Evolutionary conservation across 2,113 vertebrate species (phyloP).

Genomic region (Climacteris rufus): DNA sequence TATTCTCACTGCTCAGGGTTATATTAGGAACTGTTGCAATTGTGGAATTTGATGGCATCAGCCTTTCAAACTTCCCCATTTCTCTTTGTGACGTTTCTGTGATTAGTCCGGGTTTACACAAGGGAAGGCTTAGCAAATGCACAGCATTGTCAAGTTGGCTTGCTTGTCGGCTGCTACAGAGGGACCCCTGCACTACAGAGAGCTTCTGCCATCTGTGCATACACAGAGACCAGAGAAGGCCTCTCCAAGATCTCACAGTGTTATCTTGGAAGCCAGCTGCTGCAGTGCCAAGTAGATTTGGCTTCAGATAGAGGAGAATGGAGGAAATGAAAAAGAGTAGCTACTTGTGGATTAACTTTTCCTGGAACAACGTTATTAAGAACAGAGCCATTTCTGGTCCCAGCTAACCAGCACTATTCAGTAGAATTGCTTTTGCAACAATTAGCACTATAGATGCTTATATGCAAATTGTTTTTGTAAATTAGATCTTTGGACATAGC

Average conservation of each 20-base stretch:
- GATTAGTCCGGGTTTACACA: background rate
- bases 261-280: conserved; percentile 22
- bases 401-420: background rate
- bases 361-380: background rate
- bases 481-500: background rate
- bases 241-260: background rate
- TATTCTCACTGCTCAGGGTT: background rate
- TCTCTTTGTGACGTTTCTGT: background rate
- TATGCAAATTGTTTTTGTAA: background rate
- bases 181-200: background rate
- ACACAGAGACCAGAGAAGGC: background rate
- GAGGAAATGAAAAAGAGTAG: background rate
- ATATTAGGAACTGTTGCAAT: background rate
- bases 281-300: background rate
- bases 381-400: background rate
- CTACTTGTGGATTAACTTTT: background rate
- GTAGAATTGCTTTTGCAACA: background rate
- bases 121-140: background rate
- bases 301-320: background rate
- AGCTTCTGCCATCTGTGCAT: background rate
- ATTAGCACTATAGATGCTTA: background rate
- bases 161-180: background rate
- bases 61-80: background rate
- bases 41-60: background rate
- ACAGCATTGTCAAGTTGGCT: background rate